Percentiles rank a stretch among this genome's conserved stretches.
These are phyloP conservation scores for Sebastes nivosus DNA, from an alignment of 2,797 vertebrate species.

Conservation along the genomic window DNA sequence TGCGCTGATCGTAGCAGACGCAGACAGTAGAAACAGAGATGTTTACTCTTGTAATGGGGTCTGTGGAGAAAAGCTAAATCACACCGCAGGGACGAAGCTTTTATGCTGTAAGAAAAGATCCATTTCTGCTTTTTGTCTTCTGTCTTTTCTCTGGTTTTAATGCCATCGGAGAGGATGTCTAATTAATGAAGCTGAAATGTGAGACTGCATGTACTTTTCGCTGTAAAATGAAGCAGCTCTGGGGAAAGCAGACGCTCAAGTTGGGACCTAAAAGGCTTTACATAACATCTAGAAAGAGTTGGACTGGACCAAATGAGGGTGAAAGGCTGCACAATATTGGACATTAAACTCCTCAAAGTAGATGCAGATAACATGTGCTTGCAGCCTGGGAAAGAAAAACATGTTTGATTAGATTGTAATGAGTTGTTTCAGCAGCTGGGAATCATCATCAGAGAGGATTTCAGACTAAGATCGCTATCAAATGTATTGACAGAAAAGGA, in stretches of 20 bases:
- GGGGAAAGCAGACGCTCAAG: background rate
- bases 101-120: constrained; percentile 42
- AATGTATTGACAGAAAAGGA: constrained; percentile 73
- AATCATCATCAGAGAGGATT: constrained; percentile 67
- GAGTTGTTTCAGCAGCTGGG: constrained; percentile 63
- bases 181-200: constrained; percentile 52
- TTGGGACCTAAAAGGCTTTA: constrained; percentile 2
- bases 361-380: background rate
- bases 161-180: constrained; percentile 25
- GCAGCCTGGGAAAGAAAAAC: background rate
- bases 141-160: background rate
- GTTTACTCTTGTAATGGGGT: constrained; percentile 56
- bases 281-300: background rate
- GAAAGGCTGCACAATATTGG: background rate
- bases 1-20: constrained; percentile 30
- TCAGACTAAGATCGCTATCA: constrained; percentile 65
- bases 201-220: background rate
- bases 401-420: constrained; percentile 73
- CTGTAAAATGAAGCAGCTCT: background rate
- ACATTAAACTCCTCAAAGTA: background rate
- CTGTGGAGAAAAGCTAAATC: constrained; percentile 50
- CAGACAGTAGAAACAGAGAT: constrained; percentile 44
- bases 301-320: background rate
- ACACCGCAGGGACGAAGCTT: constrained; percentile 46
- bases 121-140: constrained; percentile 6